These are phyloP conservation scores for Latrodectus elegans DNA, from an alignment of 2,888 invertebrate species.

Conservation along the genomic window DNA sequence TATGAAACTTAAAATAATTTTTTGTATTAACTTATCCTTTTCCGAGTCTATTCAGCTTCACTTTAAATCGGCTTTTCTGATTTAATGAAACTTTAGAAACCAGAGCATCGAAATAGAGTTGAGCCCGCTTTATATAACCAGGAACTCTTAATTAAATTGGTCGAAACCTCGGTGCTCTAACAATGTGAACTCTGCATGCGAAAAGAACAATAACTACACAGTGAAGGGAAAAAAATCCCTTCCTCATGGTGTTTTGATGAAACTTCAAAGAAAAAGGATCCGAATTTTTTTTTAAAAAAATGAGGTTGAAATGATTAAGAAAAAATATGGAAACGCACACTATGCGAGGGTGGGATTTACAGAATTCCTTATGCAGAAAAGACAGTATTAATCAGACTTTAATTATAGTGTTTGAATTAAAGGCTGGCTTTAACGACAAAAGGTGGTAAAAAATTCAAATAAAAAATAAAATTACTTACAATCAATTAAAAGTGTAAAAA, in stretches of 20 bases:
- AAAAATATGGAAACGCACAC: neutral
- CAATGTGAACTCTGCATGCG: conserved; percentile 42
- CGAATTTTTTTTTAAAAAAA: neutral
- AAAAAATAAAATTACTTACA: too few species aligned
- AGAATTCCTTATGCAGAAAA: too few species aligned
- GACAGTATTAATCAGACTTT: too few species aligned
- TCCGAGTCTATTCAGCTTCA: conserved; percentile 1
- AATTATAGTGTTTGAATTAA: too few species aligned
- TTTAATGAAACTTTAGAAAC: conserved; percentile 50
- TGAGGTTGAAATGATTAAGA: neutral
- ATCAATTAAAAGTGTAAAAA: too few species aligned
- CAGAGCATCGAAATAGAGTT: neutral
- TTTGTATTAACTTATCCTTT: conserved; percentile 5
- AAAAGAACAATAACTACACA: neutral
- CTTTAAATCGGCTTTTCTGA: conserved; percentile 41
- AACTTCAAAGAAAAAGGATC: neutral
- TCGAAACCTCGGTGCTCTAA: conserved; percentile 20
- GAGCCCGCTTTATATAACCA: conserved; percentile 27
- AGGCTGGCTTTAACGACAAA: too few species aligned
- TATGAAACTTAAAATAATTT: neutral
- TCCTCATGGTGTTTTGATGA: neutral
- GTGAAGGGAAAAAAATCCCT: neutral
- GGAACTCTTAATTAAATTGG: conserved; percentile 54
- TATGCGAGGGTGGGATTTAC: too few species aligned
- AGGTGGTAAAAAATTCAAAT: too few species aligned